Conservation (phyloP, 2,797 vertebrate species). For the Diplodus sargus region DNA sequence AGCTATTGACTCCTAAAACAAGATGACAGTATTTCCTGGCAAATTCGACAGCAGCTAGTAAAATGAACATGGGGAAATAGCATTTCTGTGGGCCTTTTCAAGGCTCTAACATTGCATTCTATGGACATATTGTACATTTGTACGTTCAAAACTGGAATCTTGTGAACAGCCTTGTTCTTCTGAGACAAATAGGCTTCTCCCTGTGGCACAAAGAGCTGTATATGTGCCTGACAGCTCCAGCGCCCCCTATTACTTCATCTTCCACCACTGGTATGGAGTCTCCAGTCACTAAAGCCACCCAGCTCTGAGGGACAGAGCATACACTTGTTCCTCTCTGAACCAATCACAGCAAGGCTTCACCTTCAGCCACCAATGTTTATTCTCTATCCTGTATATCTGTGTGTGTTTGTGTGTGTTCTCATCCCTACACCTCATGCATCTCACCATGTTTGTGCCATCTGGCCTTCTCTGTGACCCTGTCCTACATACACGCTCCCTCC, state of each 20-base stretch:
- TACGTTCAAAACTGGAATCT: constrained; percentile 29
- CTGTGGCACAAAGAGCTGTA: constrained; percentile 59
- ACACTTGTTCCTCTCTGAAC: constrained; percentile 60
- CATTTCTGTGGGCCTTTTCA: constrained; percentile 16
- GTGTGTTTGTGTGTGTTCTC: constrained; percentile 11
- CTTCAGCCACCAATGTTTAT: constrained; percentile 11
- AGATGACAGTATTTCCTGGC: constrained; percentile 46
- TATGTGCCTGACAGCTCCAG: constrained; percentile 47
- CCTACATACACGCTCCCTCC: background rate
- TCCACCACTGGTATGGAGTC: constrained; percentile 53
- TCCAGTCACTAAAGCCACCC: constrained; percentile 44
- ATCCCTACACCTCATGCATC: constrained; percentile 22
- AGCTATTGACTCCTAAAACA: constrained; percentile 51
- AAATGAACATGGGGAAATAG: constrained; percentile 39
- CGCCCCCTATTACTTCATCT: constrained; percentile 45
- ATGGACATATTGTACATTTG: constrained; percentile 35
- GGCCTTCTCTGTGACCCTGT: constrained; percentile 13
- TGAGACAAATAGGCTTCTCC: constrained; percentile 36
- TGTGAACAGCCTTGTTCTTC: constrained; percentile 28
- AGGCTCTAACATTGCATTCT: constrained; percentile 3
- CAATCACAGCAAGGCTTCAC: constrained; percentile 50
- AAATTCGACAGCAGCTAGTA: constrained; percentile 56
- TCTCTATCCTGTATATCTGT: constrained; percentile 26
- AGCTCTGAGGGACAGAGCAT: constrained; percentile 49
- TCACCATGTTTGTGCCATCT: constrained; percentile 9